A percentile compares a stretch with the other conserved stretches of the same genome.
Conservation (phyloP, 2,888 invertebrate species). For the Synergus laeviventris region DNA sequence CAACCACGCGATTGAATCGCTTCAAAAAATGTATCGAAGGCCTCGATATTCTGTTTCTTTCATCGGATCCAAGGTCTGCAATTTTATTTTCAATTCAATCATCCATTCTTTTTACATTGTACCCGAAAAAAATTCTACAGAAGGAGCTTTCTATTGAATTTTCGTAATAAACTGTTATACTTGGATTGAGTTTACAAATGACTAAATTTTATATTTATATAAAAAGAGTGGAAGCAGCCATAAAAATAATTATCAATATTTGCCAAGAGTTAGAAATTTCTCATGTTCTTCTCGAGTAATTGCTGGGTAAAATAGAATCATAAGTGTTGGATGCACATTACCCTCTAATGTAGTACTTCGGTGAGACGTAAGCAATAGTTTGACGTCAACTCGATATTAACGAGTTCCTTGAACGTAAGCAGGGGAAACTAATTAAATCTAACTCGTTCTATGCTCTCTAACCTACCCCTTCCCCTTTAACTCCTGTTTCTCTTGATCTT, state of each 20-base stretch:
- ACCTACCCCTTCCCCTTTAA: conserved; percentile 4
- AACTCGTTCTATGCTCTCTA: conserved; percentile 40
- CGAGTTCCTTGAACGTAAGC: conserved; percentile 45
- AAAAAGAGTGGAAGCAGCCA: neutral
- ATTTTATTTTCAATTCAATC: neutral
- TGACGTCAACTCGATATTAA: conserved; percentile 31
- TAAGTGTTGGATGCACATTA: conserved; percentile 38
- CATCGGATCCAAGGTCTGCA: neutral
- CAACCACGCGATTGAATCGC: conserved; percentile 28
- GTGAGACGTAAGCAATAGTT: conserved; percentile 33
- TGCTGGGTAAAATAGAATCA: conserved; percentile 6
- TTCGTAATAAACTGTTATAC: neutral
- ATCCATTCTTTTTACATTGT: neutral
- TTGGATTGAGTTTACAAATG: neutral
- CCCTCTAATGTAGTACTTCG: conserved; percentile 26
- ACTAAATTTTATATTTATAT: neutral
- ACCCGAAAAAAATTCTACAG: neutral
- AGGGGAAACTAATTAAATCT: conserved; percentile 52
- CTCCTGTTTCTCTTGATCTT: conserved; percentile 30
- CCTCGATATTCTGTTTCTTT: neutral
- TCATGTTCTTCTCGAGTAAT: neutral
- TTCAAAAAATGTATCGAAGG: conserved; percentile 21
- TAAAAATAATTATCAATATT: conserved; percentile 7
- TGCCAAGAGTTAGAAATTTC: neutral
- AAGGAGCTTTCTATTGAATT: neutral